Percentiles rank a stretch among this genome's conserved stretches.
These are phyloP conservation scores for Mylabris sibirica DNA, from an alignment of 2,888 invertebrate genomes.

Conservation along the genomic window DNA sequence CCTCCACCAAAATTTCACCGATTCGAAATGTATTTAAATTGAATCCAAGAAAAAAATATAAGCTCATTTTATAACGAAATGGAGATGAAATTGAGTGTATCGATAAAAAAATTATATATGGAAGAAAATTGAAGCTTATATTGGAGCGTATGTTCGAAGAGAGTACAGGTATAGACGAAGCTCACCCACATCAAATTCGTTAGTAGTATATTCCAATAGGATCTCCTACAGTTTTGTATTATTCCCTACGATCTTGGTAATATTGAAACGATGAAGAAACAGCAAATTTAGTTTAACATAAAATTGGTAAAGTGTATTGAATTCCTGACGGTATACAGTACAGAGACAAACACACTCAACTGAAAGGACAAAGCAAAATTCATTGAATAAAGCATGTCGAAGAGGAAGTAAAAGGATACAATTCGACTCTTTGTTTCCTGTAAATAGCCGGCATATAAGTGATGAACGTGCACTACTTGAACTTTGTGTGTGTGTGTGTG, in stretches of 20 bases:
- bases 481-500: neutral
- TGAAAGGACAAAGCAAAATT: conserved; percentile 19
- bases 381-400: conserved; percentile 19
- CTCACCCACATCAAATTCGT: neutral
- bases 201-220: neutral
- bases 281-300: conserved; percentile 29
- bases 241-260: neutral
- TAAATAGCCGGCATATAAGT: neutral
- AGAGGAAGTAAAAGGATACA: neutral
- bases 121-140: neutral
- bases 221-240: neutral
- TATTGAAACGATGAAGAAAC: conserved; percentile 19
- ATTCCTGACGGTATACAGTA: conserved; percentile 21
- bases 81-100: neutral
- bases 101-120: neutral
- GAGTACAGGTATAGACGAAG: neutral
- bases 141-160: neutral
- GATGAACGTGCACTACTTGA: neutral
- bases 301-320: conserved; percentile 32
- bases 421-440: neutral
- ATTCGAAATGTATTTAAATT: too few relatives aligned
- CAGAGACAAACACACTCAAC: conserved; percentile 15
- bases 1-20: neutral
- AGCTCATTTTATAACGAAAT: too few relatives aligned
- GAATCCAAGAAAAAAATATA: too few relatives aligned